Evolutionary conservation across 1,140 invertebrate species (phyloP).

Genomic region (Neocloeon triangulifer): DNA sequence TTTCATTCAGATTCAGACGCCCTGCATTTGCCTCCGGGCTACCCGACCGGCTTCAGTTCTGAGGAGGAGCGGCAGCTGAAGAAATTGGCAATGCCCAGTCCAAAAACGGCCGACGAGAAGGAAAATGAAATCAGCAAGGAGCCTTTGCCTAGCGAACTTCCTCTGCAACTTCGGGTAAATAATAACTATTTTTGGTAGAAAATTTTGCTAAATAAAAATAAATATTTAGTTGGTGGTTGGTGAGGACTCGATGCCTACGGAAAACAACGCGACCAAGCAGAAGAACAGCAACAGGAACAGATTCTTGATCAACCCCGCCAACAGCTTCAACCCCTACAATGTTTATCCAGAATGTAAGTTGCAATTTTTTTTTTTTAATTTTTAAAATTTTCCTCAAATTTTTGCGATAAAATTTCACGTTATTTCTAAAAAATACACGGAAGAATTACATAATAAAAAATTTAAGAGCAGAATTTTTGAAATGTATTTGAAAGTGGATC

Average conservation of each 20-base stretch:
- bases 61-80: background rate
- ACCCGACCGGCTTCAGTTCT: background rate
- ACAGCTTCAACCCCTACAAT: background rate
- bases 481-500: too few species aligned
- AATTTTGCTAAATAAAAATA: background rate
- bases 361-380: background rate
- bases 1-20: background rate
- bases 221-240: conserved; percentile 10
- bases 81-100: background rate
- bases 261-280: conserved; percentile 1
- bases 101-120: background rate
- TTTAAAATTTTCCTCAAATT: too few species aligned
- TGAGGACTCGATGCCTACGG: conserved; percentile 9
- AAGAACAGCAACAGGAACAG: background rate
- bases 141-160: conserved; percentile 10
- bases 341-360: conserved; percentile 3
- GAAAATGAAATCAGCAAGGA: background rate
- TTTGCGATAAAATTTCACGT: too few species aligned
- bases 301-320: background rate
- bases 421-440: too few species aligned
- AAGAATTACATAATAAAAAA: too few species aligned
- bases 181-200: background rate
- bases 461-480: too few species aligned
- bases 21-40: background rate
- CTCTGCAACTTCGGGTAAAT: conserved; percentile 9